These are phyloP conservation scores for Cavia aperea DNA, from an alignment of 2,113 vertebrate genomes.

Conservation along the genomic window DNA sequence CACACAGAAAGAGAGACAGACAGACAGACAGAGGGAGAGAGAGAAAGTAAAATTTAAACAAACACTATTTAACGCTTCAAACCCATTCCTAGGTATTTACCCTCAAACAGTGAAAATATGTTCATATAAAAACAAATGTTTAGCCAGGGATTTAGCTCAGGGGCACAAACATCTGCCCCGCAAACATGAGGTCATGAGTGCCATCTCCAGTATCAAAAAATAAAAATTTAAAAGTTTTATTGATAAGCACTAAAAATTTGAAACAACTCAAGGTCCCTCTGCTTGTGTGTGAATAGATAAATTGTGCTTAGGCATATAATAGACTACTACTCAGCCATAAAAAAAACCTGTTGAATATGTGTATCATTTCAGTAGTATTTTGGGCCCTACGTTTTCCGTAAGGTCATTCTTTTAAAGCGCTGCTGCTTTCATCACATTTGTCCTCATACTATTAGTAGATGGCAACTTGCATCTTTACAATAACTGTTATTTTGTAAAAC, in stretches of 20 bases:
- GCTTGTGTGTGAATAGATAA: background rate
- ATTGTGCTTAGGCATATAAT: background rate
- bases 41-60: background rate
- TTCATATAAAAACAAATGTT: background rate
- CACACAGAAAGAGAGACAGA: background rate
- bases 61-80: background rate
- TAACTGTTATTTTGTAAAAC: background rate
- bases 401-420: background rate
- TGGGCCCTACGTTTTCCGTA: background rate
- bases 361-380: background rate
- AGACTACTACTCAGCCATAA: background rate
- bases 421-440: background rate
- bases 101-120: background rate
- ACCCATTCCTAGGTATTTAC: background rate
- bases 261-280: background rate
- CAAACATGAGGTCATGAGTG: no score
- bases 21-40: no score
- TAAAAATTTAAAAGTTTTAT: background rate
- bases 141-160: no score
- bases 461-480: background rate
- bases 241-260: background rate
- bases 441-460: background rate
- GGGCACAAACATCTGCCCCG: no score
- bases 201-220: no score
- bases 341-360: background rate